These are phyloP conservation scores for Phocoena phocoena DNA, from an alignment of 2,113 vertebrate genomes.

Conservation along the genomic window DNA sequence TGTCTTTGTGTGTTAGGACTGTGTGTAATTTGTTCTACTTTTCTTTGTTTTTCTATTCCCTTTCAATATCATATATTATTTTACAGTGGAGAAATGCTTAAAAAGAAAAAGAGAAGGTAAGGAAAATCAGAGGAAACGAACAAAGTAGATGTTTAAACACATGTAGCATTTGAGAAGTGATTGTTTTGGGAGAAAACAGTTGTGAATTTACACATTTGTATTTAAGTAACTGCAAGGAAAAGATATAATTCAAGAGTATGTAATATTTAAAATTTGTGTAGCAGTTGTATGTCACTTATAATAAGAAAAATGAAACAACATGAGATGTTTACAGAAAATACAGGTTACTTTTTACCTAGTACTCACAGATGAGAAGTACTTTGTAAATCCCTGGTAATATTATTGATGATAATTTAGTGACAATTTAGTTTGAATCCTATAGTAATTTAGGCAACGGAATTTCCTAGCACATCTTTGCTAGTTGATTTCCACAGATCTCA, in stretches of 20 bases:
- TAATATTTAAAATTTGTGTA: slow-evolving; percentile 4
- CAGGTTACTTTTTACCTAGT: background rate
- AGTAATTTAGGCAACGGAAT: background rate
- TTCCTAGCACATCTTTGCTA: background rate
- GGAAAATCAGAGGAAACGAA: background rate
- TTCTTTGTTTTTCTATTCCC: background rate
- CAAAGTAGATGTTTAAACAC: background rate
- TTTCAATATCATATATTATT: background rate
- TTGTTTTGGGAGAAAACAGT: background rate
- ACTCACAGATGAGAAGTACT: background rate
- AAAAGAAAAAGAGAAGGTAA: background rate
- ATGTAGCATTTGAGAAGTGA: background rate
- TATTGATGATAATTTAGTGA: background rate
- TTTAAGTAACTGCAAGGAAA: background rate
- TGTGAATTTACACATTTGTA: background rate
- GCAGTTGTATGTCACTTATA: background rate
- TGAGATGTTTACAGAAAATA: background rate
- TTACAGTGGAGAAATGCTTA: background rate
- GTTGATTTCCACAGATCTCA: background rate
- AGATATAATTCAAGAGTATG: background rate
- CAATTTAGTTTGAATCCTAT: background rate
- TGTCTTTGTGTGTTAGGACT: background rate
- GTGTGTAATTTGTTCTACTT: background rate
- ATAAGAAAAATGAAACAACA: background rate
- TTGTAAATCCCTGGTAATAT: background rate